These are phyloP conservation scores for Adoxophyes honmai DNA, from an alignment of 1,140 invertebrate species.

Conservation along the genomic window DNA sequence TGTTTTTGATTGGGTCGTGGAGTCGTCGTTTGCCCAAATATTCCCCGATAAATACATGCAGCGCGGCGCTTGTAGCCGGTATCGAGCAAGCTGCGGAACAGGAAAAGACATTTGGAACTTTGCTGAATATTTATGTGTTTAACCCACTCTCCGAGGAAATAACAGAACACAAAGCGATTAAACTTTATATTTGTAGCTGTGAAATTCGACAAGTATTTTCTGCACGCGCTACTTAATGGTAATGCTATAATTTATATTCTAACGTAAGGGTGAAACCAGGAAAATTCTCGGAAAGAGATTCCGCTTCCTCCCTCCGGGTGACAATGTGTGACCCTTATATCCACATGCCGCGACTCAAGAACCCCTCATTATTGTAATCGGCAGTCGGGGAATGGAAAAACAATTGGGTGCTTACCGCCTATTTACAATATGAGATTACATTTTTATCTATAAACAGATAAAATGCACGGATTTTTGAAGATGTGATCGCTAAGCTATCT, in stretches of 20 bases:
- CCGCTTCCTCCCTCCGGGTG: slow-evolving; percentile 10
- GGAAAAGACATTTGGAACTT: slow-evolving; percentile 20
- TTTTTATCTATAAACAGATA: no score
- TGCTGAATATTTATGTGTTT: slow-evolving; percentile 16
- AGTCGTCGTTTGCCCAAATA: slow-evolving; percentile 27
- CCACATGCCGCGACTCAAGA: slow-evolving; percentile 23
- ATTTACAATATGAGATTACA: slow-evolving; percentile 4
- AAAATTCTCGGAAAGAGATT: slow-evolving; percentile 19
- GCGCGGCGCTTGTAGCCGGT: slow-evolving; percentile 15
- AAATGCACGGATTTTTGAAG: no score
- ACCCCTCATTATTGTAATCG: slow-evolving; percentile 30
- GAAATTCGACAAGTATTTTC: slow-evolving; percentile 14
- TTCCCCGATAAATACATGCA: slow-evolving; percentile 26
- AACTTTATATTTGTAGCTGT: slow-evolving; percentile 14
- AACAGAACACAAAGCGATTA: slow-evolving; percentile 14
- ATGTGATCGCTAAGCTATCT: no score
- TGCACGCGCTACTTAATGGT: slow-evolving; percentile 14
- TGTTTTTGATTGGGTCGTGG: slow-evolving; percentile 32
- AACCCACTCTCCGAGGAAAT: slow-evolving; percentile 11
- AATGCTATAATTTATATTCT: slow-evolving; percentile 26
- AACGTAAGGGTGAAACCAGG: slow-evolving; percentile 14
- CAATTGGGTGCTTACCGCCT: slow-evolving; percentile 19
- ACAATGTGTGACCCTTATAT: slow-evolving; percentile 25
- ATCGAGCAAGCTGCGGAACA: slow-evolving; percentile 17
- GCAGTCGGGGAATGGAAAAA: slow-evolving; percentile 22